Base-by-base conservation (phyloP, 2,113 vertebrate genomes). In the Catagonus wagneri region DNA sequence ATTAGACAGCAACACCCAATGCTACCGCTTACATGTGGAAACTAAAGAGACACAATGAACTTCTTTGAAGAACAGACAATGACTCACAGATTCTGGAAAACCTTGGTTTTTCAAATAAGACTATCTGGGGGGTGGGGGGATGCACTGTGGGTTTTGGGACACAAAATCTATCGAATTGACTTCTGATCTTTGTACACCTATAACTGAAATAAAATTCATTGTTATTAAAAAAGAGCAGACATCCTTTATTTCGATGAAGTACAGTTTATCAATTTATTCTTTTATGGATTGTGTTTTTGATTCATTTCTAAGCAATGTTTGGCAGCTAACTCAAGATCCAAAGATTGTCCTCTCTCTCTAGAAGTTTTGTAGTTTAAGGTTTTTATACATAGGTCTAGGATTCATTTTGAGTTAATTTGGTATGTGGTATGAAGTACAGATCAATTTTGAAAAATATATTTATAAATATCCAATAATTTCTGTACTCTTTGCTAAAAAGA, bases 191-290 rank as follows among this genome's bases (percentile, higher is more conserved):
- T n/a, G n/a, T n/a, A n/a, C n/a, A n/a, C n/a, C n/a, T n/a, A n/a
- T n/a, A n/a, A n/a, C n/a, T n/a, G n/a, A n/a, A n/a, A n/a, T n/a
- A n/a, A n/a, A n/a, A n/a, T n/a, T n/a, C n/a, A n/a, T n/a, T n/a
- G n/a, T n/a, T n/a, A n/a, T n/a, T n/a, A n/a, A n/a, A n/a, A n/a
- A 88, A 81, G 25, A 80, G 19, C 56, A 88, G 25, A 44, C 44
- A 17, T 80, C 13, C 20, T 80, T 91, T 81, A 89, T 72, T 94
- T 88, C 63, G 19, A 54, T 89, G 58, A 74, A 74, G n/a, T 90
- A 10, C 23, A 34, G 3, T 75, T 87, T 61, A 80, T 72, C 65
- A 65, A 19, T 72, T 44, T 44, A 44, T 44, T 68, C 6, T 83
- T 83, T 84, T 78, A 54, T 89, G 61, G 29, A 44, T 36, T n/a